Conservation (phyloP, 1,140 invertebrate genomes). For the Asobara japonica region DNA sequence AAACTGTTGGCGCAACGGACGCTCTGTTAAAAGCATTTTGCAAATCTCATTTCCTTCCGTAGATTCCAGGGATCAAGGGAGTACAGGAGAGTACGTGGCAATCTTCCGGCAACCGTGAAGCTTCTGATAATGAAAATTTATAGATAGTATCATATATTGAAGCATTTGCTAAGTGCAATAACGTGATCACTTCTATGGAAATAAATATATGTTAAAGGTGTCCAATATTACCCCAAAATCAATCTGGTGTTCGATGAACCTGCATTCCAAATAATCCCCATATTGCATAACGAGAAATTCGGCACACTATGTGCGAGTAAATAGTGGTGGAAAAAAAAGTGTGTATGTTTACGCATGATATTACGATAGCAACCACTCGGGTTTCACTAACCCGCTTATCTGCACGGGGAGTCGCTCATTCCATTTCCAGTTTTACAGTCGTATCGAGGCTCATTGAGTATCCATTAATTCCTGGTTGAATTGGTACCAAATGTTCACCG, state of each 20-base stretch:
- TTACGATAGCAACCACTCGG: not conserved
- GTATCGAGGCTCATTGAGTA: constrained; percentile 23
- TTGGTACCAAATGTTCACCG: constrained; percentile 3
- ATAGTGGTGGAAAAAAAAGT: not conserved
- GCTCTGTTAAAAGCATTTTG: not conserved
- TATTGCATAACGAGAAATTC: too few species aligned
- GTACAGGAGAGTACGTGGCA: not conserved
- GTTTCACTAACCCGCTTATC: constrained; percentile 23
- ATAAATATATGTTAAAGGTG: too few species aligned
- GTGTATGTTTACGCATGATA: not conserved
- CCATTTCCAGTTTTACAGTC: constrained; percentile 25
- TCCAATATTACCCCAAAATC: too few species aligned
- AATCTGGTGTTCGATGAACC: too few species aligned
- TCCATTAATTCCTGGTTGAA: constrained; percentile 27
- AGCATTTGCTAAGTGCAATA: too few species aligned
- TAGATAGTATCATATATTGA: too few species aligned
- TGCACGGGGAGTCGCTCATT: not conserved
- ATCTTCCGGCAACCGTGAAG: not conserved
- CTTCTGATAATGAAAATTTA: not conserved
- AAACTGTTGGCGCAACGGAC: not conserved
- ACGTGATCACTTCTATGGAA: too few species aligned
- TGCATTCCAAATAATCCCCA: too few species aligned
- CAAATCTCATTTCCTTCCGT: not conserved
- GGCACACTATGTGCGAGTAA: too few species aligned
- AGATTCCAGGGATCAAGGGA: not conserved